These are phyloP conservation scores for Karalla daura DNA, from an alignment of 2,797 vertebrate species.

Conservation along the genomic window DNA sequence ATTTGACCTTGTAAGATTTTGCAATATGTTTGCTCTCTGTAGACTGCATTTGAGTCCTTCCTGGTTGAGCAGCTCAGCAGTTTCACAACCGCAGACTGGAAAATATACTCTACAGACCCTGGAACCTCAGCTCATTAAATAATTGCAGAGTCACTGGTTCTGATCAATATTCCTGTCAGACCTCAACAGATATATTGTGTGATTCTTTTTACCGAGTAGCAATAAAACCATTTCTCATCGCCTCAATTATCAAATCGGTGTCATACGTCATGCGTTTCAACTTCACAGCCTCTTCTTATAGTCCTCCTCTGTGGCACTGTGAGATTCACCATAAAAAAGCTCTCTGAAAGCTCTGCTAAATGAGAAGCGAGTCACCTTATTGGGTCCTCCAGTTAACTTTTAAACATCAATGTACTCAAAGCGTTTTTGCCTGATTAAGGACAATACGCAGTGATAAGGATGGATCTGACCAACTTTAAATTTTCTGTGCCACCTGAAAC, in stretches of 20 bases:
- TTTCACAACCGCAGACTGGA: background rate
- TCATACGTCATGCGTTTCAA: background rate
- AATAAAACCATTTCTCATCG: background rate
- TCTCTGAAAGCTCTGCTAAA: background rate
- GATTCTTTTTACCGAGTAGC: background rate
- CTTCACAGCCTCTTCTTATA: background rate
- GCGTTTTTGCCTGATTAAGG: background rate
- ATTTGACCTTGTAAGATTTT: too few species aligned
- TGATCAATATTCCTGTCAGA: conserved; percentile 14
- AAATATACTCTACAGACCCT: conserved; percentile 6
- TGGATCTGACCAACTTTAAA: conserved; percentile 1
- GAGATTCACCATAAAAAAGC: background rate
- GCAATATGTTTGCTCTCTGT: background rate
- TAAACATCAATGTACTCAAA: background rate
- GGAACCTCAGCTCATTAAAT: background rate
- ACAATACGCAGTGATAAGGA: background rate
- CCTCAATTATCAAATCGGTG: background rate
- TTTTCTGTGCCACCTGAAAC: background rate
- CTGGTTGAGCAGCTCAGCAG: background rate
- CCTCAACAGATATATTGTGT: conserved; percentile 2
- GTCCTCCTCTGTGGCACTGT: background rate
- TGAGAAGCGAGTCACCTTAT: conserved; percentile 17
- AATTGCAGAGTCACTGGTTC: conserved; percentile 27
- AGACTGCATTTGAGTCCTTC: background rate
- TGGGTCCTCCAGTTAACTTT: conserved; percentile 1